These are phyloP conservation scores for Epinotia ramella DNA, from an alignment of 2,888 invertebrate genomes.

Conservation along the genomic window DNA sequence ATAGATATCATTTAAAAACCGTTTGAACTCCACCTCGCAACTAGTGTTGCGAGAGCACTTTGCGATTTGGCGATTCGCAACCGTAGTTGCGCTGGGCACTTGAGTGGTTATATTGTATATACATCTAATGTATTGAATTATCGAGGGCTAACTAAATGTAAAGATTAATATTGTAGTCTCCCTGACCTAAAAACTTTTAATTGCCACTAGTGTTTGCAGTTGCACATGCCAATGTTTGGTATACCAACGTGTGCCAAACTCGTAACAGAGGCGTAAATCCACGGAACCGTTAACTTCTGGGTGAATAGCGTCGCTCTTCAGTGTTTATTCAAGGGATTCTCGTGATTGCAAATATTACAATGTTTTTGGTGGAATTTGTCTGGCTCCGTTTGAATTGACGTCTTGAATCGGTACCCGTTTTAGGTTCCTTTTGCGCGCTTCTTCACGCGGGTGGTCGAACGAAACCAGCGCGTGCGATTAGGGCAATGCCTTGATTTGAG, in stretches of 20 bases:
- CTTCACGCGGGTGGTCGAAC: too few relatives aligned
- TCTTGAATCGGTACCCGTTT: too few relatives aligned
- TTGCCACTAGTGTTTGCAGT: conserved; percentile 8
- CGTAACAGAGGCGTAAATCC: conserved; percentile 31
- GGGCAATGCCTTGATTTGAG: too few relatives aligned
- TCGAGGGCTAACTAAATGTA: background rate
- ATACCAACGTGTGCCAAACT: conserved; percentile 6
- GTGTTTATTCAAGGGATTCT: conserved; percentile 8
- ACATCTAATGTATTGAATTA: background rate
- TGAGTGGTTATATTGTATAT: too few relatives aligned
- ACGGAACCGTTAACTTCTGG: conserved; percentile 15
- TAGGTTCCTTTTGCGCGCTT: too few relatives aligned
- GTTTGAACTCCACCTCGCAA: too few relatives aligned
- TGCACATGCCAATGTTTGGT: background rate
- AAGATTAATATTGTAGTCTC: background rate
- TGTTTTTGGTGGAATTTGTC: background rate
- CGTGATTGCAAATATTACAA: conserved; percentile 6
- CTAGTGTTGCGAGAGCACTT: too few relatives aligned
- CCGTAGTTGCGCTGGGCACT: too few relatives aligned
- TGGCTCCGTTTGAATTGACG: too few relatives aligned
- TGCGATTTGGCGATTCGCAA: too few relatives aligned
- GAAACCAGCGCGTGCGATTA: too few relatives aligned
- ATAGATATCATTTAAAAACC: too few relatives aligned
- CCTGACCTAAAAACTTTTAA: conserved; percentile 23
- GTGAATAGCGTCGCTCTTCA: background rate